phyloP scores from a whole-genome alignment of 37 sponge, comb jelly and placozoan species.

The Crambe crambe region DNA sequence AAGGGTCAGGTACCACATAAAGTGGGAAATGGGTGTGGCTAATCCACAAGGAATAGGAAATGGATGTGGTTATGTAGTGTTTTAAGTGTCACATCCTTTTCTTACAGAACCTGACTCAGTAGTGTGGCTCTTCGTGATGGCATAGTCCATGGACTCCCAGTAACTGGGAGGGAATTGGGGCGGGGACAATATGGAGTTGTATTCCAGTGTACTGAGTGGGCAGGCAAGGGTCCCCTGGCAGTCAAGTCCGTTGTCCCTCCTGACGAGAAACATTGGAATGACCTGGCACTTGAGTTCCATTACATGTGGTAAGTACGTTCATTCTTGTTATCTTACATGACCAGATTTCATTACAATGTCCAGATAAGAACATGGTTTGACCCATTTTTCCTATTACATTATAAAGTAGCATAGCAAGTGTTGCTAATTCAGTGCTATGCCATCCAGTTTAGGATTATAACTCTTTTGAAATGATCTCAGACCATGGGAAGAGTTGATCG shows the following conservation, averaged over 20 bases:
- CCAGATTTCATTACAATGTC: too few relatives aligned
- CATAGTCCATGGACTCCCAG: slow-evolving; percentile 88
- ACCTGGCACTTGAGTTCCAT: slow-evolving; percentile 98
- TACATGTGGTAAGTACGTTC: slow-evolving; percentile 83
- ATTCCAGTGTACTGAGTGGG: slow-evolving; percentile 95
- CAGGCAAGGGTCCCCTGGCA: slow-evolving; percentile 82
- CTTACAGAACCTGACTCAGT: slow-evolving; percentile 68
- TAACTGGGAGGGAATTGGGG: slow-evolving; percentile 82
- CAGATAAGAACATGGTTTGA: too few relatives aligned
- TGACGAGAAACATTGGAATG: slow-evolving; percentile 99
- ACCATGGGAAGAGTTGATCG: too few relatives aligned
- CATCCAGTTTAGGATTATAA: too few relatives aligned
- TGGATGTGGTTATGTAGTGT: too few relatives aligned
- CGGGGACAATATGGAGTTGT: slow-evolving; percentile 99
- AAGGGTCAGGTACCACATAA: too few relatives aligned
- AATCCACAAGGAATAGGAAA: too few relatives aligned
- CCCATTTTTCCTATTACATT: not conserved
- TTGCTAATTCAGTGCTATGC: not conserved
- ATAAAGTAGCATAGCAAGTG: not conserved
- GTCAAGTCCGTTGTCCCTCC: slow-evolving; percentile 97
- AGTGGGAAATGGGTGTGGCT: too few relatives aligned
- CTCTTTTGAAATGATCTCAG: too few relatives aligned
- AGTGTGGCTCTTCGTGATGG: slow-evolving; percentile 85
- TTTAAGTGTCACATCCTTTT: not conserved
- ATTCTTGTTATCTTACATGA: not conserved